Evolutionary conservation across 2,888 invertebrate genomes (phyloP).

Genomic region (Alviniconcha strummeri): DNA sequence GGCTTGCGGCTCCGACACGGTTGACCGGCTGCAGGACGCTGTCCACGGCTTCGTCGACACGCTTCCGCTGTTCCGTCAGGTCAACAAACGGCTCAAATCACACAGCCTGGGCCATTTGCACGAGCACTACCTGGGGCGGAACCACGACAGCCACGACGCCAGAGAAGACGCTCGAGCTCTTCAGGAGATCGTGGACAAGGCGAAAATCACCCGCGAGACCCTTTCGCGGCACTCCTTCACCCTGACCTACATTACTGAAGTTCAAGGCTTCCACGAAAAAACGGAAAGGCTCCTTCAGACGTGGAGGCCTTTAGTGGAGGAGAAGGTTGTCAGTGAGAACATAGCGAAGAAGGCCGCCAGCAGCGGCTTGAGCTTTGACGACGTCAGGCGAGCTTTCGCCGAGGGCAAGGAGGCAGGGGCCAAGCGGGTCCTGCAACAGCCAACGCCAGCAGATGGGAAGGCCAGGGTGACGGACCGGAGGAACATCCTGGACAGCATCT

Average conservation of each 20-base stretch:
- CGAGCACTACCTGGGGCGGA: neutral
- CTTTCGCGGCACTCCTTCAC: neutral
- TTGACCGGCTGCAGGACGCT: neutral
- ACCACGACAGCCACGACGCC: neutral
- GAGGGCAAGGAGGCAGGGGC: neutral
- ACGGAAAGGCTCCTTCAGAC: no score
- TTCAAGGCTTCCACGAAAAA: neutral
- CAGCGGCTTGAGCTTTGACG: neutral
- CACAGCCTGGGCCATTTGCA: neutral
- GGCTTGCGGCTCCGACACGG: neutral
- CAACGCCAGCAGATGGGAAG: neutral
- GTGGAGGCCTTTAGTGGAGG: neutral
- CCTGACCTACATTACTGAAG: neutral
- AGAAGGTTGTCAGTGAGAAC: neutral
- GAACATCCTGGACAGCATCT: no score
- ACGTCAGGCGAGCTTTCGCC: neutral
- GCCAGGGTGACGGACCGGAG: no score
- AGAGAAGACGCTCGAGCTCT: slow-evolving; percentile 2
- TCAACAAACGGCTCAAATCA: neutral
- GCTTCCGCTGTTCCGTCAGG: neutral
- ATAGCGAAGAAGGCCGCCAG: slow-evolving; percentile 2
- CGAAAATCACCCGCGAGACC: neutral
- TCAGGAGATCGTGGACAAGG: neutral
- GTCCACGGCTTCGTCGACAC: slow-evolving; percentile 10
- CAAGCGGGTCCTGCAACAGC: neutral